Evolutionary conservation across 2,888 invertebrate genomes (phyloP).

Genomic region (Drosophila conformis): DNA sequence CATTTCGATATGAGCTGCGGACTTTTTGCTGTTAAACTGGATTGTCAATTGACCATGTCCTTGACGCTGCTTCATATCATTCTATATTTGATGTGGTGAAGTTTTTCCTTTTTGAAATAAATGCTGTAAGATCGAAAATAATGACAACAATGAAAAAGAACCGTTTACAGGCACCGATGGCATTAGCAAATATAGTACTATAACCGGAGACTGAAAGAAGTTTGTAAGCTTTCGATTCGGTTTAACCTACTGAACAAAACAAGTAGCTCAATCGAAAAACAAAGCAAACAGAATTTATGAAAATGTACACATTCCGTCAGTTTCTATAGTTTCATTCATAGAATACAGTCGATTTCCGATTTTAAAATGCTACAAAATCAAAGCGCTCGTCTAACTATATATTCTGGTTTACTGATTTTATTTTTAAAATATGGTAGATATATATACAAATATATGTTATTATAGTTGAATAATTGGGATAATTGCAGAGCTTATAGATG

Average conservation of each 20-base stretch:
- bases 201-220: too few species aligned
- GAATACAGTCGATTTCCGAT: background rate
- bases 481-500: background rate
- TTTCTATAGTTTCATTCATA: background rate
- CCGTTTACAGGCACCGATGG: background rate
- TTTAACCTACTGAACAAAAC: background rate
- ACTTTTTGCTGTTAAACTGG: background rate
- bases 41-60: background rate
- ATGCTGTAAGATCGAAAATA: background rate
- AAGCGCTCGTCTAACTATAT: background rate
- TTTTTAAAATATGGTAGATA: conserved; percentile 2
- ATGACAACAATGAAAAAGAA: background rate
- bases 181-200: background rate
- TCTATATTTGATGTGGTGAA: background rate
- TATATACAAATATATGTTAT: too few species aligned
- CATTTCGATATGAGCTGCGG: background rate
- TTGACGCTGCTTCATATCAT: background rate
- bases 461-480: background rate
- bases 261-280: background rate
- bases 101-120: background rate
- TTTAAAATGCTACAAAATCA: background rate
- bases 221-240: too few species aligned
- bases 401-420: background rate
- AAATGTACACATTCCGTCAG: background rate
- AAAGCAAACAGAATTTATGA: background rate